phyloP scores from a whole-genome alignment of 2,113 vertebrate species.

The Orthochromis malagaraziensis region DNA sequence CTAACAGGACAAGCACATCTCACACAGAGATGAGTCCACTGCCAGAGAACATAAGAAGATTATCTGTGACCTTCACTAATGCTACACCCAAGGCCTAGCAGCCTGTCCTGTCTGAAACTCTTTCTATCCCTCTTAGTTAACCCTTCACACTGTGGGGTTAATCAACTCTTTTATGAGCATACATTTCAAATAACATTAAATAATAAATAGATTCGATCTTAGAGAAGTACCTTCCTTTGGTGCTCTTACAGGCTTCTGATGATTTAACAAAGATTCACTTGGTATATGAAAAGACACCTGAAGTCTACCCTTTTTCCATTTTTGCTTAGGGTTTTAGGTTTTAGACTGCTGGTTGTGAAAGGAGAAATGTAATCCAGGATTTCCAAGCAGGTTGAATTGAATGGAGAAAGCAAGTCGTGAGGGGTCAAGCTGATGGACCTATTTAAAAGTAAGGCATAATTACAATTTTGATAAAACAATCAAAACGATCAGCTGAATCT shows the following conservation, averaged over 20 bases:
- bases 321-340: neutral
- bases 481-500: neutral
- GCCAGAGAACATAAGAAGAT: neutral
- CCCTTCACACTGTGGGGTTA: neutral
- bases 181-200: neutral
- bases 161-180: neutral
- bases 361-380: neutral
- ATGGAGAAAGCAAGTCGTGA: neutral
- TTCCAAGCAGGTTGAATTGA: neutral
- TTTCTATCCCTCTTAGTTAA: neutral
- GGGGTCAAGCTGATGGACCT: neutral
- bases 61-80: neutral
- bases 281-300: neutral
- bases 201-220: neutral
- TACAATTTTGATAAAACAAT: neutral
- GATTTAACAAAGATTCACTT: neutral
- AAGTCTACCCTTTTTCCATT: neutral
- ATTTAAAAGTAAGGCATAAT: neutral
- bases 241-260: neutral
- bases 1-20: neutral
- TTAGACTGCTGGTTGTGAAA: neutral
- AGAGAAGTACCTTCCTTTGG: neutral
- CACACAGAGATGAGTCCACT: neutral
- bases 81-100: neutral
- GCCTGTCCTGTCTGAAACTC: neutral